Conservation (phyloP, 2,888 invertebrate species). For the Yponomeuta cagnagella region DNA sequence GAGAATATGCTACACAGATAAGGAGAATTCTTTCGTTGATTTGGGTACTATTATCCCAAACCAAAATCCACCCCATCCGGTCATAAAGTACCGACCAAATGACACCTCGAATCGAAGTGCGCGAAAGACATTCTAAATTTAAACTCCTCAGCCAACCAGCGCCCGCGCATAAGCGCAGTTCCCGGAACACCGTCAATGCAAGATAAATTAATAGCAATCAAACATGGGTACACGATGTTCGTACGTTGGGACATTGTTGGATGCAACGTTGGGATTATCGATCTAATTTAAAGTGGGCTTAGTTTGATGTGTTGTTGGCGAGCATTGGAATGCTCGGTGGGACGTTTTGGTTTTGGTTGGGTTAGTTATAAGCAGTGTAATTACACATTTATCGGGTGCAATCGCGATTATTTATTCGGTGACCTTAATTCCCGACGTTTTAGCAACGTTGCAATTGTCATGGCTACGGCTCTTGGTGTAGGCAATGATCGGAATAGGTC, state of each 20-base stretch:
- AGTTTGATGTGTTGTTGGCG: not conserved
- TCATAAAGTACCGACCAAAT: slow-evolving; percentile 31
- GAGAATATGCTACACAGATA: too few relatives aligned
- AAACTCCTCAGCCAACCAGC: slow-evolving; percentile 9
- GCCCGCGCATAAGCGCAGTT: slow-evolving; percentile 5
- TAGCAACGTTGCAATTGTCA: too few relatives aligned
- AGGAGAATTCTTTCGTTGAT: too few relatives aligned
- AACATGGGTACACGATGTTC: slow-evolving; percentile 1
- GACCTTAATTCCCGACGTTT: too few relatives aligned
- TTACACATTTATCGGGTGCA: too few relatives aligned
- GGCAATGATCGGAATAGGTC: too few relatives aligned
- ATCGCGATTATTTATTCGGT: too few relatives aligned
- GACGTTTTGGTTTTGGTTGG: not conserved
- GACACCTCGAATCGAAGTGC: slow-evolving; percentile 33
- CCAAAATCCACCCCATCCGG: slow-evolving; percentile 10
- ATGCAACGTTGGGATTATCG: not conserved
- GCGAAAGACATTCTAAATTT: slow-evolving; percentile 20
- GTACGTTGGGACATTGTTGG: not conserved
- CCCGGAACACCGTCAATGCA: slow-evolving; percentile 17
- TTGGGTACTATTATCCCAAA: not conserved
- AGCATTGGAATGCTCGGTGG: not conserved
- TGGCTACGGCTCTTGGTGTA: too few relatives aligned
- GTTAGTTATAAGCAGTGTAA: too few relatives aligned
- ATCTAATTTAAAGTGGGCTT: not conserved
- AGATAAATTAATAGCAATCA: slow-evolving; percentile 16